Evolutionary conservation across 2,113 vertebrate genomes (phyloP).

Genomic region (Plecotus auritus): DNA sequence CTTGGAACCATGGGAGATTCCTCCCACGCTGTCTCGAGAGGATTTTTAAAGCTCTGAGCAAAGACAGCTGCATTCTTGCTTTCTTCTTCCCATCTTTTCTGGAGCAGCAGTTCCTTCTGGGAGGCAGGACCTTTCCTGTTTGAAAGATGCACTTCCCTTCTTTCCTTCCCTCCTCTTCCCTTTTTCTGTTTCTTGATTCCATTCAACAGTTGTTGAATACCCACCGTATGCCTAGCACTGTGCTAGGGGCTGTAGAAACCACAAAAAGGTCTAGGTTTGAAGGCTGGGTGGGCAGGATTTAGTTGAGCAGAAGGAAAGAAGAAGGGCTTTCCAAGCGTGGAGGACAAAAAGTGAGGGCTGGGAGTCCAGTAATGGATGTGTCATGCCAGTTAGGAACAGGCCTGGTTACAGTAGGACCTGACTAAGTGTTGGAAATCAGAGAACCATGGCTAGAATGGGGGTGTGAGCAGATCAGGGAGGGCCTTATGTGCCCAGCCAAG

Average conservation of each 20-base stretch:
- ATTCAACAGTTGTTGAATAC: background rate
- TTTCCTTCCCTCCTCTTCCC: too few species aligned
- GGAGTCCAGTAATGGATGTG: background rate
- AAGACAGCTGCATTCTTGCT: background rate
- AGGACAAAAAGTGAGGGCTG: background rate
- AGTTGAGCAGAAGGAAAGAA: background rate
- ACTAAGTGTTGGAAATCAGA: background rate
- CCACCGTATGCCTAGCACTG: background rate
- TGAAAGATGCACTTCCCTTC: background rate
- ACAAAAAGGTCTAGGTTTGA: background rate
- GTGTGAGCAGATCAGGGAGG: background rate
- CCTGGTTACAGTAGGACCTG: background rate
- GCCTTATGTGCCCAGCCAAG: background rate
- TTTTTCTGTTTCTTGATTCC: background rate
- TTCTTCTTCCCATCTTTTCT: background rate
- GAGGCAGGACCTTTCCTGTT: background rate
- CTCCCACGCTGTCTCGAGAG: background rate
- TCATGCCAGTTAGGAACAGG: background rate
- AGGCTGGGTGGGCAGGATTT: background rate
- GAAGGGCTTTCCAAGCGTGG: background rate
- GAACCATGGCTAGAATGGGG: background rate
- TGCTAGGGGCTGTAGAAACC: background rate
- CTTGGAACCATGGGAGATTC: background rate
- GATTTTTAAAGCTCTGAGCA: background rate
- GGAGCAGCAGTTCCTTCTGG: background rate